phyloP scores from a whole-genome alignment of 1,140 invertebrate species.

The Pogonomyrmex californicus region DNA sequence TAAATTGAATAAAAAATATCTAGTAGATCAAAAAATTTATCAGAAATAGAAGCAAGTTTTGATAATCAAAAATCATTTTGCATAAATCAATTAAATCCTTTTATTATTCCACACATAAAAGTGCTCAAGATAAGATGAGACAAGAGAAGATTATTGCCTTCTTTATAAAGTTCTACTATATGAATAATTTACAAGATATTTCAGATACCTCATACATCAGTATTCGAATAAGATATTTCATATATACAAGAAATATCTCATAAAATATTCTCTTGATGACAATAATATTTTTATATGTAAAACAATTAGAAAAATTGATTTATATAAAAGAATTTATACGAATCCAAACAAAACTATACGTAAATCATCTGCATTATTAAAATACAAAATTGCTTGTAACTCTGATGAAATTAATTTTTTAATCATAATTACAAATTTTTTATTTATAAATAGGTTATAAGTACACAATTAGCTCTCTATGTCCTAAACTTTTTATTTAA shows the following conservation, averaged over 20 bases:
- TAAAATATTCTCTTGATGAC: not conserved
- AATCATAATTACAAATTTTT: not conserved
- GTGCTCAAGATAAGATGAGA: not conserved
- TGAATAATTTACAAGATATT: conserved; percentile 20
- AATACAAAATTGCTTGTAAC: not conserved
- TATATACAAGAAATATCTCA: not conserved
- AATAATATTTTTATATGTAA: not conserved
- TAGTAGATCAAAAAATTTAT: not conserved
- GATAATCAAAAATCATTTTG: not conserved
- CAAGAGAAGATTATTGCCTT: not conserved
- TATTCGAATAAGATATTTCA: not conserved
- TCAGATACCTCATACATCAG: not conserved
- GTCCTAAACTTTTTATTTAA: not conserved
- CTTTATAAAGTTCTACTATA: not conserved
- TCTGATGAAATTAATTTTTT: not conserved
- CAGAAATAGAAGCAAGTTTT: not conserved
- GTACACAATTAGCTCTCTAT: not conserved
- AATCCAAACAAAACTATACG: not conserved
- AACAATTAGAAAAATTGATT: not conserved
- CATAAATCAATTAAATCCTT: conserved; percentile 2
- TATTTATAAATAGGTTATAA: not conserved
- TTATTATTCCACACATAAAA: conserved; percentile 8
- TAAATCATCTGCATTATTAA: too few species aligned
- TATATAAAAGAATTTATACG: not conserved
- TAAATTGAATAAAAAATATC: not conserved